Conservation (phyloP, 2,888 invertebrate genomes). For the Trachelus iudaicus region DNA sequence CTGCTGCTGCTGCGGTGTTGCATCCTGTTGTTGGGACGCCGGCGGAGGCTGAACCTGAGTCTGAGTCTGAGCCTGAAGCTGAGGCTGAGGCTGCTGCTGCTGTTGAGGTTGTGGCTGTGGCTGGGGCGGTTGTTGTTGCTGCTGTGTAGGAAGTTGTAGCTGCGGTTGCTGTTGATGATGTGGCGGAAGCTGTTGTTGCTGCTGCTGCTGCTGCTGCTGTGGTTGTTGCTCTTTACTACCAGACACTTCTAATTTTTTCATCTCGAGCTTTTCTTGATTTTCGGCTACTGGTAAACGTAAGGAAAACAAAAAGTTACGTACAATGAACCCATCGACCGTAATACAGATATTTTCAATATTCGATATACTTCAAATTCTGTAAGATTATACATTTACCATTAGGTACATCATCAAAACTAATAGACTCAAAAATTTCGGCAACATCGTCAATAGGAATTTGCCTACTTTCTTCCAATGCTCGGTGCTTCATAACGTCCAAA, state of each 20-base stretch:
- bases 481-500: neutral
- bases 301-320: neutral
- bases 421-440: slow-evolving; percentile 67
- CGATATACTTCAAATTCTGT: neutral
- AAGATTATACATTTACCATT: slow-evolving; percentile 57
- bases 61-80: slow-evolving; percentile 16
- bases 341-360: neutral
- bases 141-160: neutral
- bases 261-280: slow-evolving; percentile 55
- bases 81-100: slow-evolving; percentile 44
- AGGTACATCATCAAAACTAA: slow-evolving; percentile 68
- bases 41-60: slow-evolving; percentile 9
- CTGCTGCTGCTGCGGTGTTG: slow-evolving; percentile 29
- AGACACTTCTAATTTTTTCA: slow-evolving; percentile 55
- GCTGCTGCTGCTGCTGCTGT: slow-evolving; percentile 59
- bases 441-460: slow-evolving; percentile 61
- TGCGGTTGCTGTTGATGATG: slow-evolving; percentile 34
- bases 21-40: slow-evolving; percentile 23
- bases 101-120: slow-evolving; percentile 40
- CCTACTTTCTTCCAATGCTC: slow-evolving; percentile 54
- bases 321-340: neutral
- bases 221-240: slow-evolving; percentile 44
- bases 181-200: slow-evolving; percentile 41
- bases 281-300: slow-evolving; percentile 40
- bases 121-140: slow-evolving; percentile 38